Base-by-base conservation (phyloP, 2,888 invertebrate genomes). In the Ceratothoa steindachneri region DNA sequence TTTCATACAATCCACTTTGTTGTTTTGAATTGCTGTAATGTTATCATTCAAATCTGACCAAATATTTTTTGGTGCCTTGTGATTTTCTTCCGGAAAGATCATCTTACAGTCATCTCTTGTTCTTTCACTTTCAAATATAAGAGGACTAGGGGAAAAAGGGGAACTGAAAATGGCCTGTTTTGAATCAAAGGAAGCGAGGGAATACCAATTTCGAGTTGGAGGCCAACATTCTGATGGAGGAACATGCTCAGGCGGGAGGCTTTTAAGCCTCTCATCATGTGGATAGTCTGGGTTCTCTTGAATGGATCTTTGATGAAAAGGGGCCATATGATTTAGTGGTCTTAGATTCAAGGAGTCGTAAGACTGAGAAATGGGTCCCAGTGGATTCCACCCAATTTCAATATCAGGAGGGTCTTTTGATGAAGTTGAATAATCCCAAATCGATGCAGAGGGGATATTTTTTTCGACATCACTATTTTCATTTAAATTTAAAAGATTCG, bases 11-110 rank as follows among this genome's bases (percentile, higher is more conserved):
- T 41, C 41, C 15, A 15, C 7, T 41, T 15, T 41, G 15, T 15
- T 41, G 15, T 41, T 41, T 41, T 41, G 7, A 41, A 41, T 15
- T 22, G 60, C 12, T 2, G 60, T 60, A 24, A 60, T n/a, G 27
- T 60, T 60, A 24, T 60, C 60, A 60, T 60, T 60, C 22, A 24
- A 60, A 60, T 60, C 60, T 2, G 60, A 60, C 60, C 60, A 60
- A 60, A 60, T 60, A 24, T n/a, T 60, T 24, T 60, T 60, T 24
- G 24, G 24, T 2, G 12, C 24, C 27, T 60, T 24, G 1, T 60
- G 19, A 1, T 24, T 24, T 12, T 22, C 24, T 12, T 60, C 60
- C 3, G 27, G 22, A 60, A 24, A 12, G 12, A 24, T 22, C 12
- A 24, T 24, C 24, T 60, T 60, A 60, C 19, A 60, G 24, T 7